Conservation (phyloP, 1,140 invertebrate species). For the Tachypleus tridentatus region DNA sequence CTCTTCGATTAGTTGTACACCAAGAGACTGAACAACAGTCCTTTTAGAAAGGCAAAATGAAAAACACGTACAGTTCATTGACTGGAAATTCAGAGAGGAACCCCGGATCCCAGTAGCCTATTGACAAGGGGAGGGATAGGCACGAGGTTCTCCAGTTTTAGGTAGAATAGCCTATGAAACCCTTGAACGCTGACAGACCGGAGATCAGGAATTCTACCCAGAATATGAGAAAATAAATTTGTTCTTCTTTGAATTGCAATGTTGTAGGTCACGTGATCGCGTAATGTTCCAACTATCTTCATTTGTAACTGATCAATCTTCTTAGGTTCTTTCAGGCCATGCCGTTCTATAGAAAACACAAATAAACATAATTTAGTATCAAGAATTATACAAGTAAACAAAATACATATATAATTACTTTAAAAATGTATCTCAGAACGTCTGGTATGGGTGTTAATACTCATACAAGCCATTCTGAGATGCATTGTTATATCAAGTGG, state of each 20-base stretch:
- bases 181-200: conserved; percentile 81
- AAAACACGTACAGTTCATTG: too few species aligned
- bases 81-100: too few species aligned
- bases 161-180: conserved; percentile 81
- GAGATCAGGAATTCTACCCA: conserved; percentile 80
- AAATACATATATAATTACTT: too few species aligned
- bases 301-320: conserved; percentile 85
- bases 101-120: conserved; percentile 55
- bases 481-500: too few species aligned
- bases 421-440: too few species aligned
- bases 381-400: too few species aligned
- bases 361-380: too few species aligned
- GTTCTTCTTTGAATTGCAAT: conserved; percentile 69
- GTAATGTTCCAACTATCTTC: conserved; percentile 82
- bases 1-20: too few species aligned
- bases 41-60: too few species aligned
- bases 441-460: too few species aligned
- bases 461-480: too few species aligned
- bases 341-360: conserved; percentile 53
- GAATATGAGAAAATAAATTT: conserved; percentile 78
- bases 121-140: conserved; percentile 83
- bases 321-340: conserved; percentile 80
- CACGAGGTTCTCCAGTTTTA: conserved; percentile 82
- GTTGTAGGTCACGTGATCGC: conserved; percentile 88
- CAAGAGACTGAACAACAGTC: too few species aligned